Base-by-base conservation (phyloP, 1,140 invertebrate genomes). In the Drosophila grimshawi region DNA sequence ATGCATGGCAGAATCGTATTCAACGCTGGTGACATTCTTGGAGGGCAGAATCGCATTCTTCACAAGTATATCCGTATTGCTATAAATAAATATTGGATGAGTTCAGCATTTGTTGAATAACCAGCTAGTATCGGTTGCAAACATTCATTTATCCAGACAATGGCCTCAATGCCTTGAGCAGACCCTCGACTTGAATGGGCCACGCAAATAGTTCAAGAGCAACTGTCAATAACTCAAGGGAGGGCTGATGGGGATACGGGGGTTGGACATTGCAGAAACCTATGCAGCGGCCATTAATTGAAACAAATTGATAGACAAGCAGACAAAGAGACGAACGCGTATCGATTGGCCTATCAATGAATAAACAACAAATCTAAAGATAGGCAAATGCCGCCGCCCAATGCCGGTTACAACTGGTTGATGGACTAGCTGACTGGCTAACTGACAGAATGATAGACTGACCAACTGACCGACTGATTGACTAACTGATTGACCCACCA, bases 1-100 rank as follows among this genome's bases (percentile, higher is more conserved):
- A 0, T 78, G 73, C 51, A 94, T 92, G 41, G 92, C 91, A 10
- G 91, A 75, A 10, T 95, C 91, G 78, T 95, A 96, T 62, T 94
- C 92, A 45, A 94, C 93, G 6, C 88, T 85, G 1, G 93, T 94
- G 5, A 94, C 93, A 86, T 95, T 95, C 43, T 90, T 76, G 2
- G 80, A 91, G 51, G 93, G 86, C 32, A 94, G 86, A 51, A 94
- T 81, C 51, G 94, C 91, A 66, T 94, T 88, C 35, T 93, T 91
- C 2, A 94, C 92, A 45, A 96, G 92, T 73, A 94, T 93, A 33
- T 93, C 93, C 71, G 93, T 94, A 81, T 95, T 95, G 62, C 95
- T 95, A 91, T 3, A 30, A 55, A 37, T 32, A 39, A 55, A 51
- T 10, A 51, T 8, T 5, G 10, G 5, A 6, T 0, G 7, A 30